Evolutionary conservation across 1,140 invertebrate species (phyloP), one percentile per base, ranked within the genome.

Genomic region (Lineus longissimus): DNA sequence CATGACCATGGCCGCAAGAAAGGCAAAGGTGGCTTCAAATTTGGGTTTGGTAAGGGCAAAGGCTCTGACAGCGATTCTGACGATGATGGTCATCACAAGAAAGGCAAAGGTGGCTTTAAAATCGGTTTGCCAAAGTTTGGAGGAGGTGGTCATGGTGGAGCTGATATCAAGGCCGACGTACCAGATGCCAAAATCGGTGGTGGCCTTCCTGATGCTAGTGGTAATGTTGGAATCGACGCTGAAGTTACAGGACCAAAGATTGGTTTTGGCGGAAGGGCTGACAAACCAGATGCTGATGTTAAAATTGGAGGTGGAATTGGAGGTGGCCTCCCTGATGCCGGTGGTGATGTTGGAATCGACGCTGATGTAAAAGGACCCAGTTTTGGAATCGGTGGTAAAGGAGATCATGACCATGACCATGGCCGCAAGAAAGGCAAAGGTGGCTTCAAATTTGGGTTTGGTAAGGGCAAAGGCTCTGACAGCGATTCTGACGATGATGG

Each of bases 31-130:
- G 40, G 40, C 19, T 43, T 43, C 19, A 19, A 43, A 11, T 13
- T 43, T 43, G 40, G 40, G 11, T 11, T 13, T 43, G 19, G 11
- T 13, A 43, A 43, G 11, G 19, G 11, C 40, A 19, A 43, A 43
- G 19, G 40, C 40, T 19, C 40, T 11, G 40, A 43, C 19, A 19
- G 11, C 40, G 40, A 43, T 7, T 19, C 25, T 7, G 33, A 36
- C 33, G 47, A 51, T 51, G 47, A 19, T 51, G 47, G n/a, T 51
- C 19, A 57, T 29, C n/a, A n/a, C 23, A 57, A 33, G 23, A 27
- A 29, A 25, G 55, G 13, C 4, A 33, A 33, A 29, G 55, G 30
- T n/a, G 55, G n/a, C 6, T 27, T 51, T 51, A 23, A 51, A 51
- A 7, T 51, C n/a, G 47, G 47, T 7, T 7, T 51, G 47, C 47